Evolutionary conservation across 64 coral and sea anemone species (phyloP).

Genomic region (Catalaphyllia jardinei): DNA sequence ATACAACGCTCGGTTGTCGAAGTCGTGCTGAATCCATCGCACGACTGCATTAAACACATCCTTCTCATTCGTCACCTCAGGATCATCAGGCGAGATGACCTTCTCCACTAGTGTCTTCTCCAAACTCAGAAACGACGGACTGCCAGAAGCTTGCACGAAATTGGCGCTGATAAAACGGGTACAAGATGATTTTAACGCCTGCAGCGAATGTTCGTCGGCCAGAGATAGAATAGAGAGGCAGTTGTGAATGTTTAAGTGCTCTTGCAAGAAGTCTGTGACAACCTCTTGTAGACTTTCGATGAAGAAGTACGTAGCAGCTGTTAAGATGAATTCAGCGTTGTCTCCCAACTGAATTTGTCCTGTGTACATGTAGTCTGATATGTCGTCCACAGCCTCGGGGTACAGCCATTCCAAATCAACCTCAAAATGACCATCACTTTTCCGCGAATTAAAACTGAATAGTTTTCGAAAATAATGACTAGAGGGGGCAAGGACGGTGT

Average conservation of each 20-base stretch:
- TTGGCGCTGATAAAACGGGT: neutral
- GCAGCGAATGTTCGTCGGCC: neutral
- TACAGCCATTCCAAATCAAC: conserved; percentile 18
- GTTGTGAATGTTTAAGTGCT: neutral
- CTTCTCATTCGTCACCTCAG: conserved; percentile 17
- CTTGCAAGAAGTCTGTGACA: neutral
- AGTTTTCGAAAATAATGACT: conserved; percentile 43
- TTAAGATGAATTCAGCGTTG: conserved; percentile 29
- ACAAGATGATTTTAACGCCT: neutral
- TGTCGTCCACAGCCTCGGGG: conserved; percentile 40
- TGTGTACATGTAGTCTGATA: conserved; percentile 62
- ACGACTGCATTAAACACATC: conserved; percentile 15
- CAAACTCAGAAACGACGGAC: neutral
- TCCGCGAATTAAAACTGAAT: conserved; percentile 35
- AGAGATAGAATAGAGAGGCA: neutral
- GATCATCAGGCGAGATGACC: conserved; percentile 22
- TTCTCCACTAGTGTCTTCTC: neutral
- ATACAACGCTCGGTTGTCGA: neutral
- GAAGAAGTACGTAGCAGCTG: conserved; percentile 13
- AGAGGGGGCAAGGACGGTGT: conserved; percentile 40
- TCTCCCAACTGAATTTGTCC: conserved; percentile 33
- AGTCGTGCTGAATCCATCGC: conserved; percentile 11
- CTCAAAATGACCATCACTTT: neutral
- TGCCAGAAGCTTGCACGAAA: neutral
- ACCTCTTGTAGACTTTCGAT: neutral